Conservation (phyloP, 1,140 invertebrate species). For the Spodoptera frugiperda region DNA sequence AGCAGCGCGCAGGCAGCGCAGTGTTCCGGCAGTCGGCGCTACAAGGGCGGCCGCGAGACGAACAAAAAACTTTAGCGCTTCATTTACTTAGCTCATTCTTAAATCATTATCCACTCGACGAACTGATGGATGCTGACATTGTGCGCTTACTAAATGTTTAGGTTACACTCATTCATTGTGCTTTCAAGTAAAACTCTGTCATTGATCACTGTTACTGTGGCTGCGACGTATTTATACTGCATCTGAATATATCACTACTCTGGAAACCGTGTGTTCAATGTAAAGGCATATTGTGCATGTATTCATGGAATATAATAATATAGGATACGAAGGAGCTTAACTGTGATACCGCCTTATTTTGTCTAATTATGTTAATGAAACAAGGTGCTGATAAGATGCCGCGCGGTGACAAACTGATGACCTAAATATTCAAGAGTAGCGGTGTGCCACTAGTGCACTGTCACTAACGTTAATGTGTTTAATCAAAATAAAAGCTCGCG, state of each 20-base stretch:
- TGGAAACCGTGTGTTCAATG: neutral
- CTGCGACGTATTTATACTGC: too few species aligned
- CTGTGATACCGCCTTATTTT: neutral
- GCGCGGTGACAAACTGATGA: neutral
- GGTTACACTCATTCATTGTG: too few species aligned
- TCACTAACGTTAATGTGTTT: too few species aligned
- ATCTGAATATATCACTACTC: too few species aligned
- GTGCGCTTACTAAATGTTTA: too few species aligned
- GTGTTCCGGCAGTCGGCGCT: neutral
- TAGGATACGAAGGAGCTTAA: neutral
- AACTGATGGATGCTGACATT: too few species aligned
- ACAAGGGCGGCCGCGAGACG: neutral
- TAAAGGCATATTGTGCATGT: neutral
- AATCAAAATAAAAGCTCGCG: too few species aligned
- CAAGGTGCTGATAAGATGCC: neutral
- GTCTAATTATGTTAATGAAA: slow-evolving; percentile 8
- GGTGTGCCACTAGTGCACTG: too few species aligned
- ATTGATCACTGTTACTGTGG: too few species aligned
- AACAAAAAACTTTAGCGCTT: neutral
- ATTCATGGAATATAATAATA: neutral
- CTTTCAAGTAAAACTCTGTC: too few species aligned
- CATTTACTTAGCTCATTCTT: neutral
- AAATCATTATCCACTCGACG: neutral
- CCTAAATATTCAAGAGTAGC: neutral
- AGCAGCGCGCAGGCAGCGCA: neutral